These are phyloP conservation scores for Lycia hirtaria DNA, from an alignment of 2,888 invertebrate genomes.

Conservation along the genomic window DNA sequence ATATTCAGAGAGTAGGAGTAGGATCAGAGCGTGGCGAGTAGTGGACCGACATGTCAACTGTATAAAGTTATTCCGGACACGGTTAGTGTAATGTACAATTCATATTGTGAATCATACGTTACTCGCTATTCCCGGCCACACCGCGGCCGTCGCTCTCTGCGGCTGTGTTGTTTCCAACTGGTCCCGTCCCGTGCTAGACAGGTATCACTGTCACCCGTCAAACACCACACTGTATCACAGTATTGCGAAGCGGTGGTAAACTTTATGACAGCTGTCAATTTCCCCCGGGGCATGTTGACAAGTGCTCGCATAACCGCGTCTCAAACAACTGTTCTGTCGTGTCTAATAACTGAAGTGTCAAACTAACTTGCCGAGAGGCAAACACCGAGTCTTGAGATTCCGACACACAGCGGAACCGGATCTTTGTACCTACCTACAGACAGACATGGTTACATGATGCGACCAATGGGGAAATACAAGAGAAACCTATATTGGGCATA, in stretches of 20 bases:
- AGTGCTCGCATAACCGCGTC: constrained; percentile 42
- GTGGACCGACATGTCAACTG: too few species aligned
- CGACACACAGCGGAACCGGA: constrained; percentile 21
- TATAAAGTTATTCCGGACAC: too few species aligned
- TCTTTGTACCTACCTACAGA: background rate
- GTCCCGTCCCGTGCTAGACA: too few species aligned
- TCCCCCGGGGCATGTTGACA: constrained; percentile 43
- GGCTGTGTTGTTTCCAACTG: background rate
- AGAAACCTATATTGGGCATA: too few species aligned
- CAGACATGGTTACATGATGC: too few species aligned
- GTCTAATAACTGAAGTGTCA: constrained; percentile 41
- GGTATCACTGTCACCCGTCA: constrained; percentile 1
- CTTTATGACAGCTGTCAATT: constrained; percentile 51
- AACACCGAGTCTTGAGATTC: constrained; percentile 16
- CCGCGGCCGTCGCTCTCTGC: too few species aligned
- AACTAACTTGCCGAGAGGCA: constrained; percentile 22
- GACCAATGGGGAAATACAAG: too few species aligned
- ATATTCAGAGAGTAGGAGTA: too few species aligned
- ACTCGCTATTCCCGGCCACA: too few species aligned
- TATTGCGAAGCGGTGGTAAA: constrained; percentile 28
- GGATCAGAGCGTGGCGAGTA: too few species aligned
- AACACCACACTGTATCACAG: constrained; percentile 8
- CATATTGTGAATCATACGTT: too few species aligned
- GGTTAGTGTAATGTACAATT: too few species aligned
- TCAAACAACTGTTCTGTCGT: constrained; percentile 37